A percentile compares a stretch with the other conserved stretches of the same genome.
phyloP scores from a whole-genome alignment of 2,797 vertebrate genomes.

The Accipiter fasciatus region DNA sequence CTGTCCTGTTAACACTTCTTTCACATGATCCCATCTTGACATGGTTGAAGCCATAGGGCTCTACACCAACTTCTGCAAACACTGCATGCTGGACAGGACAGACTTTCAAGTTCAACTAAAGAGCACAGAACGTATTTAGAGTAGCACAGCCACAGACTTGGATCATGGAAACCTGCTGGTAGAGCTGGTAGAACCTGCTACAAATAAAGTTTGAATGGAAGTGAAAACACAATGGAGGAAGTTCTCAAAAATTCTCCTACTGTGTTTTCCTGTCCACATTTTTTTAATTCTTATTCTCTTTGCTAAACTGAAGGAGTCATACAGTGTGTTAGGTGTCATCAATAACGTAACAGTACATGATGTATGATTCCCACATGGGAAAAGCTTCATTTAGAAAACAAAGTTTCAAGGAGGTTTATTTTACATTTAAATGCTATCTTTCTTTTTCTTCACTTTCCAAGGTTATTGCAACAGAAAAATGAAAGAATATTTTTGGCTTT shows the following conservation, averaged over 20 bases:
- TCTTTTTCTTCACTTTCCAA: not conserved
- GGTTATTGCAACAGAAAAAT: not conserved
- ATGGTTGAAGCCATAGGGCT: not conserved
- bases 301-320: not conserved
- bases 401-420: not conserved
- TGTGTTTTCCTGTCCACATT: not conserved
- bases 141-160: not conserved
- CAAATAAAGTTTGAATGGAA: not conserved
- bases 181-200: not conserved
- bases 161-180: not conserved
- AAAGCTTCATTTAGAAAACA: not conserved
- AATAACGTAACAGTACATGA: not conserved
- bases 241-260: not conserved
- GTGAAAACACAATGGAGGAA: not conserved
- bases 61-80: not conserved
- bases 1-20: not conserved
- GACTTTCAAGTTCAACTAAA: not conserved
- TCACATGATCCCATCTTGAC: not conserved
- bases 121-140: not conserved
- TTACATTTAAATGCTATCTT: not conserved
- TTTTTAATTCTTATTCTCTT: not conserved
- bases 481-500: not conserved
- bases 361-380: not conserved
- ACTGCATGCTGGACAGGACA: not conserved
- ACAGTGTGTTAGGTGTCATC: not conserved